phyloP scores from a whole-genome alignment of 1,140 invertebrate genomes.

The Dinothrombium tinctorium region DNA sequence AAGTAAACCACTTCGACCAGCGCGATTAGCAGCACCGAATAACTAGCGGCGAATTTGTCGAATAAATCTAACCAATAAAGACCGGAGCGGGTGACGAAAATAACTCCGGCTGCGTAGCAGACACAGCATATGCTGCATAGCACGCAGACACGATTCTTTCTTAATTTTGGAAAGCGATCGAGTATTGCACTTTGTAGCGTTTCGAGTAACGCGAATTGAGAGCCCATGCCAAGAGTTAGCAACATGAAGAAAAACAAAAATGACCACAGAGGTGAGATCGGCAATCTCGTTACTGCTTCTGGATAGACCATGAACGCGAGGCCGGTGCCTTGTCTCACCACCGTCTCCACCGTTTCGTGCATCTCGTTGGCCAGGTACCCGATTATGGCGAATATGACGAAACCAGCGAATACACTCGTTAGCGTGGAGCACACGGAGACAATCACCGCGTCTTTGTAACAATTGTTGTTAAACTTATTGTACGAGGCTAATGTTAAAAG shows the following conservation, averaged over 20 bases:
- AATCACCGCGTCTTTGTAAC: constrained; percentile 25
- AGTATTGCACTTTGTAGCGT: constrained; percentile 18
- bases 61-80: constrained; percentile 29
- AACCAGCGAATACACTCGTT: constrained; percentile 22
- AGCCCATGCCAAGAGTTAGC: constrained; percentile 29
- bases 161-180: constrained; percentile 16
- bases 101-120: background rate
- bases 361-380: constrained; percentile 24
- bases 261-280: constrained; percentile 22
- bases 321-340: constrained; percentile 19
- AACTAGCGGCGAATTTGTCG: constrained; percentile 27
- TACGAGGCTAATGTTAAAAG: constrained; percentile 32
- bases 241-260: constrained; percentile 37
- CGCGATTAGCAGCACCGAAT: constrained; percentile 23
- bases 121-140: background rate
- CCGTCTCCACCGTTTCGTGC: constrained; percentile 17
- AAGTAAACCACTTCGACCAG: constrained; percentile 47
- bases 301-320: too few species aligned
- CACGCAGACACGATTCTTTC: constrained; percentile 25
- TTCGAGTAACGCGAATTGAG: constrained; percentile 21
- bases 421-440: constrained; percentile 19
- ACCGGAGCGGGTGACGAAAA: constrained; percentile 21
- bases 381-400: constrained; percentile 22
- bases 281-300: constrained; percentile 20
- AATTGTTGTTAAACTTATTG: constrained; percentile 33